A percentile compares a stretch with the other conserved stretches of the same genome.
These are phyloP conservation scores for Spicauda simplicius DNA, from an alignment of 2,888 invertebrate species.

Conservation along the genomic window DNA sequence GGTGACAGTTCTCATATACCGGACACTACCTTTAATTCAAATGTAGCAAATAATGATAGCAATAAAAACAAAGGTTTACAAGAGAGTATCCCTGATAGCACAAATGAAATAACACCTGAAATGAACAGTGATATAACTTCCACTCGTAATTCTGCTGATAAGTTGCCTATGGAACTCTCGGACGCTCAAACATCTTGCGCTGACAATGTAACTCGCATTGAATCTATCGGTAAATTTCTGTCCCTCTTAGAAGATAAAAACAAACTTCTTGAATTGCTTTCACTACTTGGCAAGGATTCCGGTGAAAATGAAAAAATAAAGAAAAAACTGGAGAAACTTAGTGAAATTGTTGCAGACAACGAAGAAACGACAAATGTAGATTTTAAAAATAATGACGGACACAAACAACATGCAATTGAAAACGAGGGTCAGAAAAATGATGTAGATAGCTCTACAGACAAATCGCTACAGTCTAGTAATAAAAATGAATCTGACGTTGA, in stretches of 20 bases:
- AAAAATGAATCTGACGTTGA: not conserved
- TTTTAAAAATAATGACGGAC: not conserved
- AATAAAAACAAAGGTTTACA: slow-evolving; percentile 21
- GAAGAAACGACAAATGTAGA: slow-evolving; percentile 51
- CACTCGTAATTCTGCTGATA: slow-evolving; percentile 51
- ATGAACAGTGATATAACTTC: slow-evolving; percentile 61
- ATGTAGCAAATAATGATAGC: slow-evolving; percentile 38
- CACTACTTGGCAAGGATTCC: slow-evolving; percentile 68
- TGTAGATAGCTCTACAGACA: not conserved
- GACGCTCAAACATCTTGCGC: slow-evolving; percentile 46
- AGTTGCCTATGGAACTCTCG: slow-evolving; percentile 38
- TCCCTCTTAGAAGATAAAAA: slow-evolving; percentile 76
- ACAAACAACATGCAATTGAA: not conserved
- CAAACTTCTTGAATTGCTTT: slow-evolving; percentile 77
- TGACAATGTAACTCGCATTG: slow-evolving; percentile 48
- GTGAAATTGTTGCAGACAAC: slow-evolving; percentile 83
- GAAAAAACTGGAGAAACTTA: slow-evolving; percentile 84
- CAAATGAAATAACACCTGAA: slow-evolving; percentile 60
- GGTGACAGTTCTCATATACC: slow-evolving; percentile 54
- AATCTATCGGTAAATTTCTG: slow-evolving; percentile 64
- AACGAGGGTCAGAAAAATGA: not conserved
- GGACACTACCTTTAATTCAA: slow-evolving; percentile 67
- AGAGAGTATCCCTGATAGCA: slow-evolving; percentile 59
- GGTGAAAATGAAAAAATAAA: slow-evolving; percentile 79
- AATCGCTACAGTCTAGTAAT: not conserved